phyloP scores from a whole-genome alignment of 2,113 vertebrate genomes.

The Silurus asotus region DNA sequence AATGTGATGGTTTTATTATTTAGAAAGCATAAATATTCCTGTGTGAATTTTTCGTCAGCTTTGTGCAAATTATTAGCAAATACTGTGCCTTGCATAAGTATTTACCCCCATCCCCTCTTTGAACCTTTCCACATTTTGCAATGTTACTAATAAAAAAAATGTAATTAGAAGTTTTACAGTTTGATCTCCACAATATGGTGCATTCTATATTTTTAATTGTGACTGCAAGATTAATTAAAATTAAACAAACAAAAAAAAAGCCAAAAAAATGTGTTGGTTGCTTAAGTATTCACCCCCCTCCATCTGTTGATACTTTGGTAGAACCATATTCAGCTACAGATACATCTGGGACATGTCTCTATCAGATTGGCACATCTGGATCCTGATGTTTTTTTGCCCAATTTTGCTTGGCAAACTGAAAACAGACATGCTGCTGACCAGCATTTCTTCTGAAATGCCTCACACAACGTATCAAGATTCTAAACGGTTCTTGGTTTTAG shows the following conservation, averaged over 20 bases:
- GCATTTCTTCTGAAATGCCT: not conserved
- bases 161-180: not conserved
- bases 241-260: not conserved
- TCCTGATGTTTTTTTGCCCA: not conserved
- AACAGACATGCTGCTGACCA: not conserved
- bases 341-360: not conserved
- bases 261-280: not conserved
- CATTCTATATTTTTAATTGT: not conserved
- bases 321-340: not conserved
- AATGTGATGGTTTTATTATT: constrained; percentile 1
- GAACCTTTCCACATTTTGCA: not conserved
- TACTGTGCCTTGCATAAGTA: not conserved
- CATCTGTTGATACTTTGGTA: not conserved
- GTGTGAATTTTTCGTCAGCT: constrained; percentile 1
- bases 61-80: constrained; percentile 13
- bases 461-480: not conserved
- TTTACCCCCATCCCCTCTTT: not conserved
- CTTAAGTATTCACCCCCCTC: no score
- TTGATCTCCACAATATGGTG: not conserved
- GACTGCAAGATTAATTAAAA: not conserved
- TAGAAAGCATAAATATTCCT: not conserved
- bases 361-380: constrained; percentile 10
- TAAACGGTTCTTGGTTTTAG: not conserved
- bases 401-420: not conserved
- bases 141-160: not conserved